A percentile compares a stretch with the other conserved stretches of the same genome.
Evolutionary conservation across 1,140 invertebrate species (phyloP).

Genomic region (Fopius arisanus): DNA sequence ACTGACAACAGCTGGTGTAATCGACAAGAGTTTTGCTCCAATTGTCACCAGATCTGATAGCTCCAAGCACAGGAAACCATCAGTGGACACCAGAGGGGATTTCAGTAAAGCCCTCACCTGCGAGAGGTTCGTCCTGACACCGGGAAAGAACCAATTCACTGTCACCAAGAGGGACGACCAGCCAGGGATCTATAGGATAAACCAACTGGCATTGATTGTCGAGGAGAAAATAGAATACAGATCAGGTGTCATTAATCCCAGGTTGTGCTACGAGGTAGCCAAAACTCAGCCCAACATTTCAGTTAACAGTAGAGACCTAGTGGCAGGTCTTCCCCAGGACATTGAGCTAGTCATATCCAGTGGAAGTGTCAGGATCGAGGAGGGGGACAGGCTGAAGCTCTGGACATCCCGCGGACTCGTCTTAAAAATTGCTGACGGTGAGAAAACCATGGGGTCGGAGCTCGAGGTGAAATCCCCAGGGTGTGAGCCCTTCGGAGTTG

Average conservation of each 20-base stretch:
- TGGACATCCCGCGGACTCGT: constrained; percentile 68
- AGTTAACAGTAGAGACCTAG: constrained; percentile 68
- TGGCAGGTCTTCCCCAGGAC: constrained; percentile 75
- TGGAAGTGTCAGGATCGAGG: constrained; percentile 70
- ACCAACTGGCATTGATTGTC: constrained; percentile 69
- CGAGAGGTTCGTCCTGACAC: constrained; percentile 68
- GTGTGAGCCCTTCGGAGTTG: constrained; percentile 75
- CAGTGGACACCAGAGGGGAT: constrained; percentile 65
- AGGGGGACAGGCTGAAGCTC: constrained; percentile 66
- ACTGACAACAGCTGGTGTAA: background rate
- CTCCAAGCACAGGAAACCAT: constrained; percentile 69
- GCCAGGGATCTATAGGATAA: constrained; percentile 69
- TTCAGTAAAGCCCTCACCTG: constrained; percentile 70
- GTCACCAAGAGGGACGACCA: constrained; percentile 69
- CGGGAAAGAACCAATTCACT: constrained; percentile 77
- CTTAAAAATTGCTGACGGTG: constrained; percentile 54
- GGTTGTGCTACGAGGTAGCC: constrained; percentile 66
- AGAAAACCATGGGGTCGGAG: constrained; percentile 64
- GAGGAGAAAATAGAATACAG: constrained; percentile 66
- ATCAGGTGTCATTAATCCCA: constrained; percentile 60
- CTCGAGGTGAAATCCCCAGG: constrained; percentile 71
- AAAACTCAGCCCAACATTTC: constrained; percentile 66
- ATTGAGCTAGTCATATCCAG: constrained; percentile 74
- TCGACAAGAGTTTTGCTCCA: constrained; percentile 74
- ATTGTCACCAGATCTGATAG: constrained; percentile 72